A percentile compares a stretch with the other conserved stretches of the same genome.
These are phyloP conservation scores for Siniperca undulata DNA, from an alignment of 2,797 vertebrate species.

Conservation along the genomic window DNA sequence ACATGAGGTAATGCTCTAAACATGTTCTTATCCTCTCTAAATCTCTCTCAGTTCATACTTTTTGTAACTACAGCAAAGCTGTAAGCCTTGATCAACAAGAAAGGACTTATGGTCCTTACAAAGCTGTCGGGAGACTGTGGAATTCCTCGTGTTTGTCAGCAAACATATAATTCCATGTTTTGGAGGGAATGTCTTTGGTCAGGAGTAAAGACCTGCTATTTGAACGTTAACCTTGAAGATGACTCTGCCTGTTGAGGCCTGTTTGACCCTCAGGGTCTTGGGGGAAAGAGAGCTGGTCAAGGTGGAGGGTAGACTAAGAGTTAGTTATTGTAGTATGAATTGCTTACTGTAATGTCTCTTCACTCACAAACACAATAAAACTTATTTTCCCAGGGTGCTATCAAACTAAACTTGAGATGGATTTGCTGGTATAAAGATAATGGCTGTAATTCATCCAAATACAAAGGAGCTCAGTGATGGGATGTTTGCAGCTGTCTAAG, in stretches of 20 bases:
- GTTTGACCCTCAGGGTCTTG: slow-evolving; percentile 44
- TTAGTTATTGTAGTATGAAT: neutral
- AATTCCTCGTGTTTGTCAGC: slow-evolving; percentile 60
- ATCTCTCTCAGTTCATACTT: slow-evolving; percentile 10
- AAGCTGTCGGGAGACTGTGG: slow-evolving; percentile 33
- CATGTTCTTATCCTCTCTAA: slow-evolving; percentile 28
- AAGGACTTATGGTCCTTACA: neutral
- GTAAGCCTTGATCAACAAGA: slow-evolving; percentile 27
- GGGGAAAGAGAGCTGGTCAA: slow-evolving; percentile 42
- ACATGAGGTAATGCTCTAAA: slow-evolving; percentile 76
- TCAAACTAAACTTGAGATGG: neutral
- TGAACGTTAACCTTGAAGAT: slow-evolving; percentile 53
- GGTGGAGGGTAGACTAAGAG: slow-evolving; percentile 6
- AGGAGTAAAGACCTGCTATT: slow-evolving; percentile 48
- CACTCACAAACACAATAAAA: neutral
- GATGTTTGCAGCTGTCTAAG: neutral
- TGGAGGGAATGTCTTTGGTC: slow-evolving; percentile 51
- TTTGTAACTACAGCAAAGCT: slow-evolving; percentile 12
- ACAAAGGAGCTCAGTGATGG: neutral
- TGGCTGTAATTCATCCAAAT: neutral
- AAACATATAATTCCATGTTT: slow-evolving; percentile 56
- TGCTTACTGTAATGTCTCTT: neutral
- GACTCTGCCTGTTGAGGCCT: slow-evolving; percentile 58
- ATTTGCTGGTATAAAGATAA: neutral
- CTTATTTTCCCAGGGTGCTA: neutral